Percentiles rank a stretch among this genome's conserved stretches.
These are phyloP conservation scores for Echinarachnius parma DNA, from an alignment of 53 echinoderm and acorn worm species.

Conservation along the genomic window DNA sequence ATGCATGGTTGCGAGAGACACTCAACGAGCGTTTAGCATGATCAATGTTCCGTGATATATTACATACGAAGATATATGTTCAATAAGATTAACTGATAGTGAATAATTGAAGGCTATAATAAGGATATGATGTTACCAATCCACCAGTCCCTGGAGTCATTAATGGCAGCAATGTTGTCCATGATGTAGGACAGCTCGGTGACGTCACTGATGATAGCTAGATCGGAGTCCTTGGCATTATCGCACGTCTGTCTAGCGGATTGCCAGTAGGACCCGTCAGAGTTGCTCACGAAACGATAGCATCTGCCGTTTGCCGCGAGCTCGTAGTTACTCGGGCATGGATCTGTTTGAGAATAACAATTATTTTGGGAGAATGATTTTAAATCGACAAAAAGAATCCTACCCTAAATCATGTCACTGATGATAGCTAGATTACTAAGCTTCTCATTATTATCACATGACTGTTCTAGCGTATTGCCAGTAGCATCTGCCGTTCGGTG, in stretches of 20 bases:
- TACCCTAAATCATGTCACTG: too few relatives aligned
- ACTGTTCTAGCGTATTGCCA: too few relatives aligned
- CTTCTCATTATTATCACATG: too few relatives aligned
- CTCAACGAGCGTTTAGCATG: too few relatives aligned
- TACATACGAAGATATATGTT: too few relatives aligned
- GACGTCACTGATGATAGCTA: constrained; percentile 57
- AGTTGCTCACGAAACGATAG: constrained; percentile 33
- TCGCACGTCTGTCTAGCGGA: neutral
- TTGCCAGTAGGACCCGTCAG: constrained; percentile 13
- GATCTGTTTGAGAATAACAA: constrained; percentile 3
- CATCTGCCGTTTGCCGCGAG: constrained; percentile 43
- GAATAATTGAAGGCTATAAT: too few relatives aligned
- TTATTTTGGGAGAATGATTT: neutral
- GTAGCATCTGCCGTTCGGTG: constrained; percentile 55
- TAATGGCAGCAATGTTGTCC: constrained; percentile 23
- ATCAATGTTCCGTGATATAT: too few relatives aligned
- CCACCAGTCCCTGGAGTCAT: constrained; percentile 51
- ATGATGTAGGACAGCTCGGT: constrained; percentile 57
- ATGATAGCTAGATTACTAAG: too few relatives aligned
- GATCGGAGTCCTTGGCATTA: constrained; percentile 22
- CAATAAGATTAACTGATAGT: too few relatives aligned
- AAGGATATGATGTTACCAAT: constrained; percentile 62
- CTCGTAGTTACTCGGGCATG: constrained; percentile 49
- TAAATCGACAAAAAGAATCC: too few relatives aligned
- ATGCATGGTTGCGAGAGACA: too few relatives aligned